Base-by-base conservation (phyloP, 1,140 invertebrate genomes). In the Ips nitidus region DNA sequence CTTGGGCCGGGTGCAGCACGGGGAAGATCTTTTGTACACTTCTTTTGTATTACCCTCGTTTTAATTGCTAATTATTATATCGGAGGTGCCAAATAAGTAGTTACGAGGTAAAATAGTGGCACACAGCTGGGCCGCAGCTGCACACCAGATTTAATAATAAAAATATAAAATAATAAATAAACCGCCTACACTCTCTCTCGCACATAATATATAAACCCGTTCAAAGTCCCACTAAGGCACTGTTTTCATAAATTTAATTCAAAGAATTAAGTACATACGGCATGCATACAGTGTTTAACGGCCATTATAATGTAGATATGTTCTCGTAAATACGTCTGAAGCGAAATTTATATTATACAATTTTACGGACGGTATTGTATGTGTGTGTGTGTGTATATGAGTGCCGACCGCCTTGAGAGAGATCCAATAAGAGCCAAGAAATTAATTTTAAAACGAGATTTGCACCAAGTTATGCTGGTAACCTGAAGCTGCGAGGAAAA, bases 231-330 rank as follows among this genome's bases (percentile, higher is more conserved):
- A 59, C 57, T 36, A 40, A 61, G 52, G 63, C 63, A 43, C 52
- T 65, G 63, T 65, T 65, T 65, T 65, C 63, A 65, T 65, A 56
- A 65, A 65, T 65, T 65, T 65, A 65, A 65, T 65, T 65, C 63
- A 65, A 65, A 56, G 63, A 65, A 65, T 65, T 65, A 65, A 65
- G 52, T 65, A 65, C 53, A 56, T 65, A 65, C 63, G 52, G 52
- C 63, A 65, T 65, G 61, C 61, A 65, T 65, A 55, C 63, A 65
- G 52, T 65, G 63, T 65, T 65, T 65, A 65, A 65, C 52, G 63
- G 63, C 52, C 63, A 65, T 65, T 65, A 65, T 65, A 56, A 56
- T 56, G 63, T 56, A 56, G 63, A 56, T 65, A 65, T 41, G 63
- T 65, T 65, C 63, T 65, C 63, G 63, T 65, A 65, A 65, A 65